A percentile compares a stretch with the other conserved stretches of the same genome.
These are phyloP conservation scores for Aurelia aurita complex sp. Pacific DNA, from an alignment of 30 jellyfish, hydroid and myxozoan genomes.

Conservation along the genomic window DNA sequence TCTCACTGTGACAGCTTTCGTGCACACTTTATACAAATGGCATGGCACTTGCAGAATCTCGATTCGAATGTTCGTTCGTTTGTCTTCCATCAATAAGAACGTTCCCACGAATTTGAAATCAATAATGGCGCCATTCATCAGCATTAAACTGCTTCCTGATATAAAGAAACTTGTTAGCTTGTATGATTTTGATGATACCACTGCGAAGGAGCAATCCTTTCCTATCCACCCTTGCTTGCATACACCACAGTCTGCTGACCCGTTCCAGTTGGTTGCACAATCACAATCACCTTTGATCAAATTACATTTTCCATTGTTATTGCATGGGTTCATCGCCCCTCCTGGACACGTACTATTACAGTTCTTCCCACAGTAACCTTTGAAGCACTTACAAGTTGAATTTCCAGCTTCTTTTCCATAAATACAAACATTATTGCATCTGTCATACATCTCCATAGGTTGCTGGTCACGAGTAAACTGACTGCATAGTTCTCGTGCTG, in stretches of 20 bases:
- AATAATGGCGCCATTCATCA: conserved; percentile 31
- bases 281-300: conserved; percentile 25
- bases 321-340: conserved; percentile 55
- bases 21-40: conserved; percentile 26
- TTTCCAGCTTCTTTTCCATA: conserved; percentile 36
- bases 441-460: conserved; percentile 23
- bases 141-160: conserved; percentile 33
- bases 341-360: conserved; percentile 63
- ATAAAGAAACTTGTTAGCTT: neutral
- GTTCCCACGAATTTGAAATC: conserved; percentile 45
- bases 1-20: conserved; percentile 27
- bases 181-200: neutral
- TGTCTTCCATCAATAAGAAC: conserved; percentile 33
- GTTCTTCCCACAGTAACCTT: conserved; percentile 67
- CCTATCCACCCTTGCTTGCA: conserved; percentile 64
- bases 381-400: conserved; percentile 34
- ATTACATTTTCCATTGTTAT: conserved; percentile 38
- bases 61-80: conserved; percentile 18
- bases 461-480: neutral
- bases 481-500: conserved; percentile 44
- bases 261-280: conserved; percentile 63
- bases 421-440: conserved; percentile 24
- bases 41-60: conserved; percentile 48
- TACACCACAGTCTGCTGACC: conserved; percentile 44
- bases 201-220: conserved; percentile 49